Percentiles rank a stretch among this genome's conserved stretches.
phyloP scores from a whole-genome alignment of 2,888 invertebrate genomes.

The Crocallis elinguaria region DNA sequence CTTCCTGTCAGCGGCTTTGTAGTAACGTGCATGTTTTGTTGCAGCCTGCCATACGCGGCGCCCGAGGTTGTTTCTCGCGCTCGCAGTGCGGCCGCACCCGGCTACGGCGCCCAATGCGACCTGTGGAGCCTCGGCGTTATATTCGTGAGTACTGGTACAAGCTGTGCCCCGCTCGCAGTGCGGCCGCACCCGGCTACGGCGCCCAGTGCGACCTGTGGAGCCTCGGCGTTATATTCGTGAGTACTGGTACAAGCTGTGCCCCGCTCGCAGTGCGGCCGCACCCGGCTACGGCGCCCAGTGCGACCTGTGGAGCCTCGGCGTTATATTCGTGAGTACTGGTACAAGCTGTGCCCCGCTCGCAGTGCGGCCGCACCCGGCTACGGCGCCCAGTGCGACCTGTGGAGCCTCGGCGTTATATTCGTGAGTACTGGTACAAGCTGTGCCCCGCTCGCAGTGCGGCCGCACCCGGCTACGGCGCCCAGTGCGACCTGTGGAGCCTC shows the following conservation, averaged over 20 bases:
- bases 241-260: conserved; percentile 81
- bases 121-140: conserved; percentile 98
- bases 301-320: conserved; percentile 98
- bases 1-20: too few relatives aligned
- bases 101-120: conserved; percentile 97
- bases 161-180: conserved; percentile 79
- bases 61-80: conserved; percentile 92
- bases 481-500: conserved; percentile 98
- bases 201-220: conserved; percentile 98
- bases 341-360: conserved; percentile 83
- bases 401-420: conserved; percentile 97
- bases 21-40: not conserved
- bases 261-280: conserved; percentile 64
- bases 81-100: conserved; percentile 67
- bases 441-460: conserved; percentile 66
- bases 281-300: conserved; percentile 95
- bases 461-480: conserved; percentile 91
- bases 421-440: conserved; percentile 87
- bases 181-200: conserved; percentile 88
- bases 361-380: conserved; percentile 86
- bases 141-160: conserved; percentile 86
- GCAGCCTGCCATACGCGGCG: conserved; percentile 93
- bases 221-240: conserved; percentile 94
- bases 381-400: conserved; percentile 97
- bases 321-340: conserved; percentile 89